phyloP scores from a whole-genome alignment of 2,888 invertebrate genomes.

The Catotricha subobsoleta region DNA sequence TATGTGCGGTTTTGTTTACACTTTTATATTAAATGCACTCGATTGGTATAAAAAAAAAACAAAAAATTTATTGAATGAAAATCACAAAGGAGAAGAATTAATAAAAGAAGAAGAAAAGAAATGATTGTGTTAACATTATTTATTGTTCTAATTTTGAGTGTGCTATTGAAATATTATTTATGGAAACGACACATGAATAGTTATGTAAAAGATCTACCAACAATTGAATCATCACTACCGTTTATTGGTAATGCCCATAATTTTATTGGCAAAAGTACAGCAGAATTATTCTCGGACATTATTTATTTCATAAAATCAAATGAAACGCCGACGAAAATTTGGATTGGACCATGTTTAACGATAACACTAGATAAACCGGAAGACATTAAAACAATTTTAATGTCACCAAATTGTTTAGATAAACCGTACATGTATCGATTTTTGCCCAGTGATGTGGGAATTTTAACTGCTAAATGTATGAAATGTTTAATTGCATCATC shows the following conservation, averaged over 20 bases:
- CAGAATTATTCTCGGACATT: slow-evolving; percentile 1
- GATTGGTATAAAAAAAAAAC: too few species aligned
- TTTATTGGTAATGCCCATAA: slow-evolving; percentile 9
- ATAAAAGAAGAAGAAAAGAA: too few species aligned
- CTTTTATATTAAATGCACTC: slow-evolving; percentile 16
- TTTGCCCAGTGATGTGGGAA: slow-evolving; percentile 4
- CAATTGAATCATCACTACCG: slow-evolving; percentile 1
- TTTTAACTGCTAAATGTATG: slow-evolving; percentile 6
- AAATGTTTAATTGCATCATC: not conserved
- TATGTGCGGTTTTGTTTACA: slow-evolving; percentile 19
- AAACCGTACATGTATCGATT: slow-evolving; percentile 8
- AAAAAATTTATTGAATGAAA: too few species aligned
- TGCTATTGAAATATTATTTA: not conserved
- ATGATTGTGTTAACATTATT: slow-evolving; percentile 2
- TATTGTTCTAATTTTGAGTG: not conserved
- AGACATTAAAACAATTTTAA: slow-evolving; percentile 5
- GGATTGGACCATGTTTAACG: slow-evolving; percentile 3
- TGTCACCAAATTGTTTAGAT: slow-evolving; percentile 6
- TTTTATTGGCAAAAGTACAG: slow-evolving; percentile 9
- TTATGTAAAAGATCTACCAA: slow-evolving; percentile 7
- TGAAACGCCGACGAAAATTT: slow-evolving; percentile 2
- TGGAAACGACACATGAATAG: not conserved
- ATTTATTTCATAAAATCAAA: not conserved
- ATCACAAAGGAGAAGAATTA: too few species aligned
- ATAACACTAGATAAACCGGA: slow-evolving; percentile 4